Evolutionary conservation across 1,140 invertebrate genomes (phyloP).

Genomic region (Drosophila auraria): DNA sequence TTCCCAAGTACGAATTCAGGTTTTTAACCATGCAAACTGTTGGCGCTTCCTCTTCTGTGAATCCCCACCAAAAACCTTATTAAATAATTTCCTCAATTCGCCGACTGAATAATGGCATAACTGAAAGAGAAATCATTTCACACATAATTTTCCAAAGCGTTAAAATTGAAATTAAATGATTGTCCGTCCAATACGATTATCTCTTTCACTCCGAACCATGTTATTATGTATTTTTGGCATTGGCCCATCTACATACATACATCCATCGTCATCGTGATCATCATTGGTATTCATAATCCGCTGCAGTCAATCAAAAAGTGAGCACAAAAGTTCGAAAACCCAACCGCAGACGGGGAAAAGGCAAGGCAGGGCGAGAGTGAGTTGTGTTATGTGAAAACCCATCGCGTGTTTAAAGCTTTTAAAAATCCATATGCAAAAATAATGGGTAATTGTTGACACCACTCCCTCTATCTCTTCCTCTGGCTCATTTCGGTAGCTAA

Average conservation of each 20-base stretch:
- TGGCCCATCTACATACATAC: slow-evolving; percentile 20
- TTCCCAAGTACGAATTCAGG: too few species aligned
- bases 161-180: slow-evolving; percentile 51
- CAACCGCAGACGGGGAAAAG: slow-evolving; percentile 19
- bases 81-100: slow-evolving; percentile 18
- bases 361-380: neutral
- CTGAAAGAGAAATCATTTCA: slow-evolving; percentile 49
- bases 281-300: slow-evolving; percentile 57
- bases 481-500: slow-evolving; percentile 49
- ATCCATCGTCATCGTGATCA: slow-evolving; percentile 17
- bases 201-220: neutral
- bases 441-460: slow-evolving; percentile 45
- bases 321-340: slow-evolving; percentile 40
- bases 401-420: slow-evolving; percentile 59
- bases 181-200: slow-evolving; percentile 31
- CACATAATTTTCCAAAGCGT: slow-evolving; percentile 51
- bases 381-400: neutral
- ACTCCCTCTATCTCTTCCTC: slow-evolving; percentile 12
- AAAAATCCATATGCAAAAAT: slow-evolving; percentile 52
- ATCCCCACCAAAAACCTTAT: neutral
- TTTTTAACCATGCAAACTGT: too few species aligned
- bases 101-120: slow-evolving; percentile 14
- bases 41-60: neutral
- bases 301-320: slow-evolving; percentile 60
- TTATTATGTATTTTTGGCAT: slow-evolving; percentile 17